Evolutionary conservation across 1,140 invertebrate species (phyloP), one percentile per base, ranked within the genome.

Genomic region (Drosophila equinoxialis): DNA sequence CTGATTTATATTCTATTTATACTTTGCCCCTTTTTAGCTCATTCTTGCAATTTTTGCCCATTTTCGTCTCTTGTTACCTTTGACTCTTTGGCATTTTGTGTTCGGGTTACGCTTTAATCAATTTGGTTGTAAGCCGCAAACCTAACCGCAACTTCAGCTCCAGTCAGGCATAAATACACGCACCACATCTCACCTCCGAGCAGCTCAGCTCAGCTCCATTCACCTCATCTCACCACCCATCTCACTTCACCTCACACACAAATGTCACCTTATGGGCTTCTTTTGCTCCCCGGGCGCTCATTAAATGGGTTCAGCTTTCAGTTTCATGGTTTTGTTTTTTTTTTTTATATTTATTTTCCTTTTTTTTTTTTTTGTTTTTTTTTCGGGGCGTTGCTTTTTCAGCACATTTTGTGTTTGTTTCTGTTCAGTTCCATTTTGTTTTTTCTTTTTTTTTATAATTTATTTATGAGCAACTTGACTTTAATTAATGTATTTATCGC

Each of bases 401-500:
- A 45, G 13, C 26, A 42, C 41, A n/a, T 41, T 41, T 30, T 62
- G 30, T 62, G 35, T 35, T 48, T 64, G 54, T 35, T 81, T 39
- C 55, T 62, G 70, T 84, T 59, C 55, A 51, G 71, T 85, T 86
- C 69, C 79, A 79, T 82, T 59, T 63, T 89, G 3, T 58, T 73
- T 84, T 79, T 68, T 68, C 83, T 80, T 86, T 87, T 72, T 83
- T 82, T 77, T 68, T 65, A 83, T 83, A 71, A 83, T 87, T 87
- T 87, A 87, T 87, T 79, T 79, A 79, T 79, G 84, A 87, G 85
- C 37, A 87, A 81, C 71, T 89, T 78, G 86, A 84, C 73, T 89
- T 87, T 89, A 89, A 87, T 87, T 87, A 89, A 87, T 89, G 81
- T 87, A 89, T 90, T 87, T 87, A 87, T 89, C 85, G 84, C 84